Evolutionary conservation across 2,888 invertebrate species (phyloP).

Genomic region (Drosophila phalerata): DNA sequence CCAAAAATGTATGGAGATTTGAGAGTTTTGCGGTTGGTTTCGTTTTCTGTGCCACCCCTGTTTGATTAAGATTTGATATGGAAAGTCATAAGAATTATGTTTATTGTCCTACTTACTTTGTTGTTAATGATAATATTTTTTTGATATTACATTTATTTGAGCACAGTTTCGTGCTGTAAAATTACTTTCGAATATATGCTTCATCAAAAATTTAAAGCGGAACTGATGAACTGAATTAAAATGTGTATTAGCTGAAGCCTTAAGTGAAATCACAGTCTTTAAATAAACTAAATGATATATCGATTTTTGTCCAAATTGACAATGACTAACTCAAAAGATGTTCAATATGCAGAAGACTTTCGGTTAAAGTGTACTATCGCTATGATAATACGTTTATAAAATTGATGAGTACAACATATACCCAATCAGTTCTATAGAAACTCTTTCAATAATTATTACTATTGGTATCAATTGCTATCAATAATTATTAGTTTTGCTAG

Average conservation of each 20-base stretch:
- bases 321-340: conserved; percentile 16
- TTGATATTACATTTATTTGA: background rate
- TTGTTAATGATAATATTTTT: background rate
- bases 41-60: too few relatives aligned
- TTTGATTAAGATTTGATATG: too few relatives aligned
- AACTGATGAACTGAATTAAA: conserved; percentile 2
- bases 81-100: too few relatives aligned
- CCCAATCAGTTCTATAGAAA: too few relatives aligned
- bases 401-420: background rate
- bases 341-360: conserved; percentile 1
- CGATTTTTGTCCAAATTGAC: conserved; percentile 1
- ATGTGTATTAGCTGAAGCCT: conserved; percentile 23
- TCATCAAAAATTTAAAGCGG: background rate
- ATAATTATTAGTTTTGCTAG: too few relatives aligned
- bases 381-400: too few relatives aligned
- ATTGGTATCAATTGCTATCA: too few relatives aligned
- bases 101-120: background rate
- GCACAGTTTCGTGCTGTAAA: background rate
- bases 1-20: too few relatives aligned
- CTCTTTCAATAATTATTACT: too few relatives aligned
- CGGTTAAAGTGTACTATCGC: background rate
- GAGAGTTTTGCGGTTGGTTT: too few relatives aligned
- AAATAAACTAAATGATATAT: conserved; percentile 47
- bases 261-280: conserved; percentile 41
- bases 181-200: background rate